These are phyloP conservation scores for Crocodylus rhombifer DNA, from an alignment of 2,797 vertebrate genomes.

Conservation along the genomic window DNA sequence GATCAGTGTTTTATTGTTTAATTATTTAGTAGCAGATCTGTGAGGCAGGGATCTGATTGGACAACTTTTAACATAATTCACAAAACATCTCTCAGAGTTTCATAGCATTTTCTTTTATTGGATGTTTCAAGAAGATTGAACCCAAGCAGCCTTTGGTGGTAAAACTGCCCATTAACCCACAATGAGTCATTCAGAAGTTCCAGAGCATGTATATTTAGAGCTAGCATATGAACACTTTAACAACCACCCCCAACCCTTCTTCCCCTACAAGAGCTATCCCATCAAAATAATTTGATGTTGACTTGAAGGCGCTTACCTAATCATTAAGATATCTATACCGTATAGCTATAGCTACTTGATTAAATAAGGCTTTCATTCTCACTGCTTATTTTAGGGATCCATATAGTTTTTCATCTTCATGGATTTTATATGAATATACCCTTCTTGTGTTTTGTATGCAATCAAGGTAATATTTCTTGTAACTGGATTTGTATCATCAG, in stretches of 20 bases:
- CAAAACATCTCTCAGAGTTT: neutral
- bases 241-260: neutral
- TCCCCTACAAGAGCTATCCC: neutral
- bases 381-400: neutral
- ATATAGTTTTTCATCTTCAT: neutral
- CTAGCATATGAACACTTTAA: neutral
- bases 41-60: neutral
- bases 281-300: neutral
- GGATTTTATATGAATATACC: neutral
- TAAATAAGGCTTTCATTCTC: neutral
- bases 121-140: neutral
- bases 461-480: no score
- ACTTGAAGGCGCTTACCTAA: neutral
- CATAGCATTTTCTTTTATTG: neutral
- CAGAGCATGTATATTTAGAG: neutral
- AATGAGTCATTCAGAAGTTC: neutral
- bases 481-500: no score
- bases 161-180: neutral
- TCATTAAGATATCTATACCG: neutral
- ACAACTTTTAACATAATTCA: neutral
- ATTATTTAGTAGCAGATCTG: neutral
- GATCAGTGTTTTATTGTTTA: neutral
- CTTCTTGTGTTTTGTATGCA: no score
- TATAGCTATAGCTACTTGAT: neutral
- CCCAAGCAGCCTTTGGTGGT: neutral